Evolutionary conservation across 2,888 invertebrate genomes (phyloP), one percentile per base, ranked within the genome.

Genomic region (Dolichopus griseipennis): DNA sequence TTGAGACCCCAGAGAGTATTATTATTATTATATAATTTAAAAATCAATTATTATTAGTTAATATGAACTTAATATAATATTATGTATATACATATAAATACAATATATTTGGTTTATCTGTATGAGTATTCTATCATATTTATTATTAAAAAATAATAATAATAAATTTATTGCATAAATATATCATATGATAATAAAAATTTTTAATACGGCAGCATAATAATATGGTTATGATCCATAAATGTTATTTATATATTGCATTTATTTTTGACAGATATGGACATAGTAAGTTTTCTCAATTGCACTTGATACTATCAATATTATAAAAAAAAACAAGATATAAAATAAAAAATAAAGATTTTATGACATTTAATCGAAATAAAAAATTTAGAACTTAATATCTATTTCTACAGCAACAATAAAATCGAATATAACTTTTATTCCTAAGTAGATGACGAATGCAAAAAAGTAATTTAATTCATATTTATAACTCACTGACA

Each of bases 201-300:
- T 18, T 6, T 52, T 52, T 52, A 52, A 52, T 52, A 52, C 52
- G 52, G 52, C 52, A 52, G 52, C 52, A 52, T 52, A 52, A 52
- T 52, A 52, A 52, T 52, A 52, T 52, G 52, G 52, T 52, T 52
- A 52, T 52, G 52, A 52, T 52, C 52, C 52, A 52, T 52, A 52
- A 52, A 52, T 52, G 52, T 52, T 52, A 52, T 52, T 52, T 52
- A 52, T 52, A 52, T 52, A 18, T 52, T 52, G 15, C 18, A n/a
- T 15, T 18, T n/a, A n/a, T n/a, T 41, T 12, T 52, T 52, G 52
- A 52, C 52, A 52, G 52, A 52, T 52, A 52, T 52, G 52, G 52
- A 52, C 52, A 52, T 52, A 18, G 15, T 52, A 52, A 52, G 52
- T 52, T 52, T 52, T 52, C 18, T 52, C 52, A 52, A 52, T 52